Evolutionary conservation across 2,113 vertebrate species (phyloP).

Genomic region (Callopanchax toddi): DNA sequence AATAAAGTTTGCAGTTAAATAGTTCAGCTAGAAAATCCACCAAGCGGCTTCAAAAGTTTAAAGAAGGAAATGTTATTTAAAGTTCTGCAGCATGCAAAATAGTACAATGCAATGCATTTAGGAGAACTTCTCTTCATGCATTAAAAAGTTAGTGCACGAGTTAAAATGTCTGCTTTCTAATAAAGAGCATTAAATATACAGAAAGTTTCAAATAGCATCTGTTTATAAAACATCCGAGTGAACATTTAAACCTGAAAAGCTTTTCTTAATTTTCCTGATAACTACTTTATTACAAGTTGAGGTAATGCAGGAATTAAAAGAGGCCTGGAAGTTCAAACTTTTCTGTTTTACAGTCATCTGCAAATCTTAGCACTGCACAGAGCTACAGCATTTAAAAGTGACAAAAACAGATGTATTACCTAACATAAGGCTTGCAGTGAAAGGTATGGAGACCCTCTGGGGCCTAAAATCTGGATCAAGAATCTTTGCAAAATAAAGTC

Average conservation of each 20-base stretch:
- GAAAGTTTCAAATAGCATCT: not conserved
- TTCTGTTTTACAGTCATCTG: slow-evolving; percentile 5
- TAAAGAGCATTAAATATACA: too few species aligned
- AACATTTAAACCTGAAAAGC: not conserved
- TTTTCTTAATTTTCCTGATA: not conserved
- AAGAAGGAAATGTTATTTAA: not conserved
- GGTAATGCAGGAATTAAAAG: slow-evolving; percentile 4
- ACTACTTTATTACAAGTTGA: not conserved
- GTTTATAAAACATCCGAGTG: not conserved
- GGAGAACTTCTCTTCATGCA: not conserved
- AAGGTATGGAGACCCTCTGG: slow-evolving; percentile 31
- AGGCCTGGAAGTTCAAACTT: slow-evolving; percentile 46
- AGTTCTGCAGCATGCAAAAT: not conserved
- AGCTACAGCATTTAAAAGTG: slow-evolving; percentile 3
- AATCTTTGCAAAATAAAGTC: slow-evolving; percentile 47
- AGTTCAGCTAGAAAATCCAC: slow-evolving; percentile 11
- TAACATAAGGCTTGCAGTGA: slow-evolving; percentile 16
- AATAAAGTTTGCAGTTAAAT: slow-evolving; percentile 42
- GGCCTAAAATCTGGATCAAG: slow-evolving; percentile 41
- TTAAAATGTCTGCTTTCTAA: not conserved
- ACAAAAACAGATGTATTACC: not conserved
- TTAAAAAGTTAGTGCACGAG: not conserved
- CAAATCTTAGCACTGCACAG: not conserved
- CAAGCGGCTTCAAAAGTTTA: not conserved
- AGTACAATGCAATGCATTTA: not conserved